Conservation (phyloP, 2,888 invertebrate species). For the Drosophila nr. medialis region DNA sequence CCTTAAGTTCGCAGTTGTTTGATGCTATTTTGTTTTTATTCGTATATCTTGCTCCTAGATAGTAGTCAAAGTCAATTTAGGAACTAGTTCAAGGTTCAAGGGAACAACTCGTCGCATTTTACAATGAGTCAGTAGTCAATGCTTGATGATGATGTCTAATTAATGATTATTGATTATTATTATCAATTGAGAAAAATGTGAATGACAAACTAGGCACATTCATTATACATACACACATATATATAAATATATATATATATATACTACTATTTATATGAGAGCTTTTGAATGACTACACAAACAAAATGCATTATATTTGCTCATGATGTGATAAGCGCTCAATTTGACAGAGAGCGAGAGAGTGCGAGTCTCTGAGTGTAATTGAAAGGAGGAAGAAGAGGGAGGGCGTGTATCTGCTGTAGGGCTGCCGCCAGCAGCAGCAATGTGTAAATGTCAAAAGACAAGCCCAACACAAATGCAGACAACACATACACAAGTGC, state of each 20-base stretch:
- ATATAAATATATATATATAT: too few relatives aligned
- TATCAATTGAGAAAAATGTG: not conserved
- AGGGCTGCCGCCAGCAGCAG: conserved; percentile 52
- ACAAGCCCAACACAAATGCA: conserved; percentile 40
- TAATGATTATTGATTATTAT: conserved; percentile 66
- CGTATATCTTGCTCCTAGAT: conserved; percentile 7
- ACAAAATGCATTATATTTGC: conserved; percentile 24
- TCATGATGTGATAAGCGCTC: conserved; percentile 24
- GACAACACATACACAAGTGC: conserved; percentile 31
- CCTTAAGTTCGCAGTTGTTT: conserved; percentile 40
- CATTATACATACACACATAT: not conserved
- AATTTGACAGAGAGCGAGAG: conserved; percentile 9
- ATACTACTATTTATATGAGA: conserved; percentile 6
- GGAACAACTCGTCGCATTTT: conserved; percentile 21
- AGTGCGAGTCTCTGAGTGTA: not conserved
- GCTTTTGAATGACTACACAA: conserved; percentile 23
- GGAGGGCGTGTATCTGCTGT: conserved; percentile 36
- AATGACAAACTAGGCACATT: conserved; percentile 31
- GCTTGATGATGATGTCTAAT: conserved; percentile 31
- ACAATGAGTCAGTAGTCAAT: conserved; percentile 54
- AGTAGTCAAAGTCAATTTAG: conserved; percentile 7
- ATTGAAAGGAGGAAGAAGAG: conserved; percentile 10
- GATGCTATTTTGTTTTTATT: conserved; percentile 8
- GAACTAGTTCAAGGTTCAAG: conserved; percentile 19
- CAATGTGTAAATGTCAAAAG: conserved; percentile 73